Evolutionary conservation across 2,797 vertebrate genomes (phyloP), one percentile per base, ranked within the genome.

Genomic region (Pterois miles): DNA sequence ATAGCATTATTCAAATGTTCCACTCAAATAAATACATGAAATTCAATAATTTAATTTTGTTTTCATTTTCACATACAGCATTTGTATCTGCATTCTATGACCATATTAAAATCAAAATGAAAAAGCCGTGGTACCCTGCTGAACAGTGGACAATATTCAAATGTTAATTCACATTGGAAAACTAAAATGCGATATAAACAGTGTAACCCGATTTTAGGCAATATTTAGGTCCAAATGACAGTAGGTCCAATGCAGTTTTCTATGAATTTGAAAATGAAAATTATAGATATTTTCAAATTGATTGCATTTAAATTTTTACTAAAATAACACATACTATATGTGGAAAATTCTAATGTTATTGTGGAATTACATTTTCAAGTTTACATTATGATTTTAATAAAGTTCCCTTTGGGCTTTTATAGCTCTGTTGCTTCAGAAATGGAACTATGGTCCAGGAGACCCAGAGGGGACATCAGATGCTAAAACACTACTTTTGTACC

Each of bases 161-260:
- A 50, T 50, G 20, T 3, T 52, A 52, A 10, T 22, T 23, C 8
- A n/a, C 7, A 48, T 48, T 48, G 2, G 38, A 0, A 40, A 40
- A 3, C 23, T 6, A 0, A 52, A 23, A 52, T 23, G 22, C 13
- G 22, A 13, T 52, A 23, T 52, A 52, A 22, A 52, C 46, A 52
- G 12, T 52, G 22, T 23, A 14, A 53, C 22, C 23, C 3, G 50
- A 53, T 53, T 53, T 22, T 14, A 52, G 22, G 10, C 48, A 52
- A 23, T 23, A 52, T 12, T 52, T 12, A 23, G 11, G 10, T 23
- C n/a, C 38, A 40, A 40, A 40, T 16, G 14, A 50, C 12, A 52
- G 1, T 23, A 4, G 12, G 23, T n/a, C n/a, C n/a, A 10, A 6
- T 11, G 18, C 0, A 50, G 0, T 50, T 50, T 22, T 50, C 1